Conservation (phyloP, 2,888 invertebrate species). For the Drepana falcataria region DNA sequence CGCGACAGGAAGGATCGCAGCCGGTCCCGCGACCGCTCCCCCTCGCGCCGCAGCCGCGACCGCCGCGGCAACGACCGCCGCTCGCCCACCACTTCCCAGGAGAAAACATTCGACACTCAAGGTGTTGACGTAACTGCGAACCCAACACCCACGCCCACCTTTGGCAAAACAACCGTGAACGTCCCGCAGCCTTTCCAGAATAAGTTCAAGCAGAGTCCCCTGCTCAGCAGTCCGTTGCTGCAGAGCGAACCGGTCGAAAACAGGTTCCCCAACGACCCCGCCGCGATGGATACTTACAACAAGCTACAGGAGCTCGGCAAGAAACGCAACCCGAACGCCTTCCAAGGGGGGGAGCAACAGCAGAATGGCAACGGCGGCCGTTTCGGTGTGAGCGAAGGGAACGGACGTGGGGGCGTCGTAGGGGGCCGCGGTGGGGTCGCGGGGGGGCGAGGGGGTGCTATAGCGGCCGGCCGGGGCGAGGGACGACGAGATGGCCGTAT, state of each 20-base stretch:
- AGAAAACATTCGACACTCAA: conserved; percentile 30
- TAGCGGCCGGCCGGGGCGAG: conserved; percentile 28
- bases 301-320: conserved; percentile 72
- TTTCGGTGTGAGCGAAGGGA: conserved; percentile 14
- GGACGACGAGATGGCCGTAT: conserved; percentile 47
- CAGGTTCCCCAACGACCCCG: conserved; percentile 47
- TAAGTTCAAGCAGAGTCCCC: conserved; percentile 21
- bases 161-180: conserved; percentile 15
- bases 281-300: conserved; percentile 50
- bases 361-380: conserved; percentile 32
- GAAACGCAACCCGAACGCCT: conserved; percentile 79
- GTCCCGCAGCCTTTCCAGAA: conserved; percentile 14
- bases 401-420: conserved; percentile 23
- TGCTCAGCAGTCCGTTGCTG: conserved; percentile 29
- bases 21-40: conserved; percentile 75
- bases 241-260: conserved; percentile 21
- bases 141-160: conserved; percentile 18
- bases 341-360: conserved; percentile 66
- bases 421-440: conserved; percentile 20
- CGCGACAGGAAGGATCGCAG: conserved; percentile 75
- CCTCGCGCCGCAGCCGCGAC: conserved; percentile 71
- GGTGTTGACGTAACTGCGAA: conserved; percentile 14
- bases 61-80: conserved; percentile 61
- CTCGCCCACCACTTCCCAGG: conserved; percentile 52
- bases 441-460: conserved; percentile 26